Percentiles rank a stretch among this genome's conserved stretches.
Conservation (phyloP, 2,888 invertebrate genomes). For the Formica aserva region DNA sequence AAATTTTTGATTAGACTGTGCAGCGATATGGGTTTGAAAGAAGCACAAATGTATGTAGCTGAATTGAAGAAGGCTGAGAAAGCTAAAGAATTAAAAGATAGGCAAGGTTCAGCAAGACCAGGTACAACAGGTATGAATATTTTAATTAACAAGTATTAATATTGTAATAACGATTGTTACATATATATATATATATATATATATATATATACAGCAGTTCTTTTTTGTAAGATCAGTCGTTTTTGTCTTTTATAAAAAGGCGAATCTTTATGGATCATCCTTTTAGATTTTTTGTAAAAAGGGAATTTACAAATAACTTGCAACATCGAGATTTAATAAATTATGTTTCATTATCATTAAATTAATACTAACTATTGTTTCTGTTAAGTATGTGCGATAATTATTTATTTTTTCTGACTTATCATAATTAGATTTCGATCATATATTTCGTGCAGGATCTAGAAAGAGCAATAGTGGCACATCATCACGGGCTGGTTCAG, state of each 20-base stretch:
- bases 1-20: constrained; percentile 95
- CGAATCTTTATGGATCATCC: neutral
- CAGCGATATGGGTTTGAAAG: constrained; percentile 95
- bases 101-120: constrained; percentile 88
- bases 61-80: constrained; percentile 93
- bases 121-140: constrained; percentile 80
- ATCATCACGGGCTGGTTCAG: constrained; percentile 88
- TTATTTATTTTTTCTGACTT: constrained; percentile 1
- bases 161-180: too few species aligned
- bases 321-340: neutral
- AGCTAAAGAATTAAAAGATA: constrained; percentile 87
- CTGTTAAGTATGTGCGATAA: neutral
- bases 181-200: too few species aligned
- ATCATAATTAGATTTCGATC: constrained; percentile 8
- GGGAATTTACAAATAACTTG: neutral
- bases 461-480: constrained; percentile 87
- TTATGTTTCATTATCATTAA: neutral
- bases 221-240: neutral
- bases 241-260: neutral
- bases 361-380: neutral
- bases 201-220: neutral
- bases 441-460: constrained; percentile 83
- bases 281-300: neutral
- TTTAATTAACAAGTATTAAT: neutral
- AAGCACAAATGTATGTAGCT: constrained; percentile 93